Evolutionary conservation across 2,797 vertebrate genomes (phyloP).

Genomic region (Dermochelys coriacea): DNA sequence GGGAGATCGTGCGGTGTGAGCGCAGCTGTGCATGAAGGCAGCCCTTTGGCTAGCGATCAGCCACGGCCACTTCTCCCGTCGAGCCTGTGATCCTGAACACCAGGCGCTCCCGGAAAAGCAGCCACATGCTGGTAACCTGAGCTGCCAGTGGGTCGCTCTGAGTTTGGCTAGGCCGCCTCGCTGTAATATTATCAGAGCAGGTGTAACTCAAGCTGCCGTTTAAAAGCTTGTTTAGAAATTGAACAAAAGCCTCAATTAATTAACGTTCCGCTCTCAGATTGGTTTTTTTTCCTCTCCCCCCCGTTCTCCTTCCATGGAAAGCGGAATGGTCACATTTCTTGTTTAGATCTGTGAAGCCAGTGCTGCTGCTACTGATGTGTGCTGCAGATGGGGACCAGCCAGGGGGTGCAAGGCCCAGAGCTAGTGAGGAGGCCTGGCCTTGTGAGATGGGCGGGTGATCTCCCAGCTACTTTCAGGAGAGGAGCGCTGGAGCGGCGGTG

Average conservation of each 20-base stretch:
- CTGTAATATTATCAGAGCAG: background rate
- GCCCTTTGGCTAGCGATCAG: background rate
- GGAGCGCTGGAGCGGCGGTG: background rate
- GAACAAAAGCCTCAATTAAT: conserved; percentile 53
- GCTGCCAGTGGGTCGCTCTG: background rate
- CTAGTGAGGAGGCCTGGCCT: background rate
- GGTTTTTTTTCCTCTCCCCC: background rate
- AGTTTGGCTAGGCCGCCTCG: background rate
- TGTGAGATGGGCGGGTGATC: background rate
- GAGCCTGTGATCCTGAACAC: background rate
- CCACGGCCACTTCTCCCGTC: background rate
- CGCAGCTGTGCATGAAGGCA: background rate
- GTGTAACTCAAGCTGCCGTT: background rate
- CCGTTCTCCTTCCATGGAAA: background rate
- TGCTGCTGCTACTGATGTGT: background rate
- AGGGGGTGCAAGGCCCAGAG: background rate
- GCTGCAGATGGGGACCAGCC: background rate
- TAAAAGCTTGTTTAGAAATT: conserved; percentile 36
- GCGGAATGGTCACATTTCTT: background rate
- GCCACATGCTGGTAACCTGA: background rate
- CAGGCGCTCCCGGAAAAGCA: background rate
- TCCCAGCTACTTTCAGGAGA: background rate
- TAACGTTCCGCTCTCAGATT: conserved; percentile 18
- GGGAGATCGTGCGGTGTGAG: too few relatives aligned
- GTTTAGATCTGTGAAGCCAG: background rate